A percentile compares a stretch with the other conserved stretches of the same genome.
Evolutionary conservation across 2,888 invertebrate genomes (phyloP).

Genomic region (Allolobophora icterica): DNA sequence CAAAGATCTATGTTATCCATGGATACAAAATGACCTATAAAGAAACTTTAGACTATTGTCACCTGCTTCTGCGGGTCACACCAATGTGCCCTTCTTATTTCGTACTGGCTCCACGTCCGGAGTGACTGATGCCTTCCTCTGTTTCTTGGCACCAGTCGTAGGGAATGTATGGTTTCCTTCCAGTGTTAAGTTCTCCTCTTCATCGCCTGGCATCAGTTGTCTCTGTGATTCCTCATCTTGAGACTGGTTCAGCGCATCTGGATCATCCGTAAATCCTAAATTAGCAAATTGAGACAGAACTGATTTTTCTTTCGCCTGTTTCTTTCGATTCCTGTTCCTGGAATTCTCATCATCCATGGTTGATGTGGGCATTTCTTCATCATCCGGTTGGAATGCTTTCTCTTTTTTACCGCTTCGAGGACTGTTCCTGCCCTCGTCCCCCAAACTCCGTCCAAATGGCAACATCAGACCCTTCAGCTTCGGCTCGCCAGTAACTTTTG

Average conservation of each 20-base stretch:
- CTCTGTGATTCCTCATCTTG: not conserved
- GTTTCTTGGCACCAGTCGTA: conserved; percentile 43
- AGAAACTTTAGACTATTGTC: not conserved
- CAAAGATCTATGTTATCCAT: conserved; percentile 17
- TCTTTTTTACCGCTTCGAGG: conserved; percentile 15
- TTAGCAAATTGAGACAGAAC: conserved; percentile 38
- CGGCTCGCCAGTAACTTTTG: not conserved
- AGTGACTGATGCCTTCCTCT: conserved; percentile 27
- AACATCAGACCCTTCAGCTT: conserved; percentile 14
- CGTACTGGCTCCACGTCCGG: not conserved
- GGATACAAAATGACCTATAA: conserved; percentile 17
- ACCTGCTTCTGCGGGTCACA: not conserved
- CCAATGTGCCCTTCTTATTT: not conserved
- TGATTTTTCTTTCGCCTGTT: not conserved
- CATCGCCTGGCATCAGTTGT: not conserved
- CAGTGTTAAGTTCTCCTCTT: conserved; percentile 20
- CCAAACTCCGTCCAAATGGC: conserved; percentile 1
- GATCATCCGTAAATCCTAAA: conserved; percentile 42
- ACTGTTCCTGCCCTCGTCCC: conserved; percentile 11
- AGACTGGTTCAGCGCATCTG: conserved; percentile 29
- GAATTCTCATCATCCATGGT: conserved; percentile 33
- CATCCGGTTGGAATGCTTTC: not conserved
- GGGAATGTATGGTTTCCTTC: conserved; percentile 47
- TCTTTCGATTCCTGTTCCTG: conserved; percentile 23
- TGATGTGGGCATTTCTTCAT: conserved; percentile 28